These are phyloP conservation scores for Cheilosia impressa DNA, from an alignment of 2,888 invertebrate genomes.

Conservation along the genomic window DNA sequence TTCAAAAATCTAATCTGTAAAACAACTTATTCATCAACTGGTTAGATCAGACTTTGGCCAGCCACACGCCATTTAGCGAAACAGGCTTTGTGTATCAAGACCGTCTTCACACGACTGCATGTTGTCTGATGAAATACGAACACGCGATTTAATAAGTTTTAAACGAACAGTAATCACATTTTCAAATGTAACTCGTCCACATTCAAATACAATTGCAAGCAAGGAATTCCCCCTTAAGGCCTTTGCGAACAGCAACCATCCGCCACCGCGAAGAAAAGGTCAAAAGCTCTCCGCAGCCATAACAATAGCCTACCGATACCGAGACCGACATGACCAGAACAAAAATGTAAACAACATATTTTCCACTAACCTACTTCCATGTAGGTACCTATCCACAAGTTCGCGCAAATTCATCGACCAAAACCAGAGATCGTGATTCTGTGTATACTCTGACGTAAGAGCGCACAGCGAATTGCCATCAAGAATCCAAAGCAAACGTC, in stretches of 20 bases:
- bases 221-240: slow-evolving; percentile 21
- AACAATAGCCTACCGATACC: slow-evolving; percentile 20
- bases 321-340: slow-evolving; percentile 2
- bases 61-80: slow-evolving; percentile 15
- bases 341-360: slow-evolving; percentile 49
- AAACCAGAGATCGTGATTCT: slow-evolving; percentile 69
- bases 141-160: slow-evolving; percentile 38
- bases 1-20: not conserved
- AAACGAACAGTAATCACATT: slow-evolving; percentile 1
- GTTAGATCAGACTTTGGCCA: not conserved
- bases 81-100: slow-evolving; percentile 10
- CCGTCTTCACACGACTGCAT: slow-evolving; percentile 6
- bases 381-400: slow-evolving; percentile 35
- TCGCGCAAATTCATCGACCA: slow-evolving; percentile 69
- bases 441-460: slow-evolving; percentile 67
- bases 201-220: slow-evolving; percentile 9
- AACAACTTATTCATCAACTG: not conserved
- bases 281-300: slow-evolving; percentile 55
- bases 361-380: slow-evolving; percentile 68
- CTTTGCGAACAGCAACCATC: slow-evolving; percentile 16
- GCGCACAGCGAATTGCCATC: slow-evolving; percentile 25
- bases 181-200: slow-evolving; percentile 7
- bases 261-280: slow-evolving; percentile 53
- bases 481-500: slow-evolving; percentile 58
- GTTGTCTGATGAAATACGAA: slow-evolving; percentile 42